Base-by-base conservation (phyloP, 2,888 invertebrate species). In the Ethmia dodecea region DNA sequence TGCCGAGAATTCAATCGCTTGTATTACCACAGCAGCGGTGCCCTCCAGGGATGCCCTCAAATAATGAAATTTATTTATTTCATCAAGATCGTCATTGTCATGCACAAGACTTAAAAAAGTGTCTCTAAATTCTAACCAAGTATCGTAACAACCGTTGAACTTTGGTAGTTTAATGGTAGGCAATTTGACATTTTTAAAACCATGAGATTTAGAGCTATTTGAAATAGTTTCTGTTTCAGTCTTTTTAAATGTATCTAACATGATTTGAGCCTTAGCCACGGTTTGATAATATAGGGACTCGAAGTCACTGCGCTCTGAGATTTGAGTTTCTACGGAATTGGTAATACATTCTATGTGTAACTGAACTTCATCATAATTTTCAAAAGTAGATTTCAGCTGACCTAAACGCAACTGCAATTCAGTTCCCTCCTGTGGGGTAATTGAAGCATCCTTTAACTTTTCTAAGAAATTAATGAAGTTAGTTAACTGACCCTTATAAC, bases 1-100 rank as follows among this genome's bases (percentile, higher is more conserved):
- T 1, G 45, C 30, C 0, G 48, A 49, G 18, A 47, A 42, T 10
- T 41, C 39, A 10, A 49, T 34, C 1, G 52, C 46, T 16, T 45
- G 37, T 11, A 55, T 47, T 0, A 50, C 35, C 3, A 43, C 32
- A 11, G 45, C 43, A 15, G 53, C 55, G 1, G 46, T 32, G 0
- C 47, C 44, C 13, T 51, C 43, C 2, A 55, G 15, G 4, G 48
- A 52, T 2, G 51, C 25, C 2, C 46, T 28, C 8, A 53, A 35
- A 33, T 55, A 53, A 20, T 53, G 52, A 30, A 49, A 49, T 13
- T 55, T 49, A 34, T 48, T 52, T 2, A 53, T 42, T 5, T 48
- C 40, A 8, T 48, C 46, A 1, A 56, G 52, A 3, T 40, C 37
- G 11, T 47, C 37, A 36, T 50, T 49, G 3, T 18, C 16, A 30